Evolutionary conservation across 2,797 vertebrate genomes (phyloP), one percentile per base, ranked within the genome.

Genomic region (Anguilla pacifica): DNA sequence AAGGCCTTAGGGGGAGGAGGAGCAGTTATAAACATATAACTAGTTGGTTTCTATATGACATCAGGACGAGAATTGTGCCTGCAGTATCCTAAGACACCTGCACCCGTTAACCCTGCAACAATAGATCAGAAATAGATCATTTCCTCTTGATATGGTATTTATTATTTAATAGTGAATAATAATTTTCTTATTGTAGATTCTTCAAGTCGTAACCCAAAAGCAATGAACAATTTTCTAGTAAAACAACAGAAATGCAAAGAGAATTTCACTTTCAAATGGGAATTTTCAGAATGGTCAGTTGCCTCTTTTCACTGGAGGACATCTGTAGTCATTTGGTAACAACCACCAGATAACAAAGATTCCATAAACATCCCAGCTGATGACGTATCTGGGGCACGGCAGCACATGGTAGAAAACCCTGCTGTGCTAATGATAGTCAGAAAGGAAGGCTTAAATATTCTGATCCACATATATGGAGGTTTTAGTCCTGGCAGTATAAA

Each of bases 291-390:
- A 22, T 15, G 51, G 53, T n/a, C 51, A 35, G 51, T 55, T 31
- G 83, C 46, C 7, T 84, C 51, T 39, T 51, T 55, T 55, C 2
- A 28, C 83, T 28, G 17, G 83, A 55, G 83, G 83, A 84, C 43
- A 84, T 84, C 51, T 84, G 17, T 84, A 84, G 57, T 84, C 51
- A 3, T 39, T 13, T 0, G 72, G 39, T 35, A 10, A 70, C 59
- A 51, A 17, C 83, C 15, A 51, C 46, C 46, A n/a, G 79, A 82
- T 49, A 84, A 9, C 51, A 59, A 57, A 57, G n/a, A 84, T 84
- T n/a, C 51, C 51, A 57, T 57, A 84, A 84, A 53, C 51, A 35
- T 84, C 53, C 83, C 28, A n/a, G 83, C 83, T 55, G 83, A 67
- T 64, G 61, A 28, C 64, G 53, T 43, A 86, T 43, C 61, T 70